Conservation (phyloP, 2,113 vertebrate species). For the Chloebia gouldiae region DNA sequence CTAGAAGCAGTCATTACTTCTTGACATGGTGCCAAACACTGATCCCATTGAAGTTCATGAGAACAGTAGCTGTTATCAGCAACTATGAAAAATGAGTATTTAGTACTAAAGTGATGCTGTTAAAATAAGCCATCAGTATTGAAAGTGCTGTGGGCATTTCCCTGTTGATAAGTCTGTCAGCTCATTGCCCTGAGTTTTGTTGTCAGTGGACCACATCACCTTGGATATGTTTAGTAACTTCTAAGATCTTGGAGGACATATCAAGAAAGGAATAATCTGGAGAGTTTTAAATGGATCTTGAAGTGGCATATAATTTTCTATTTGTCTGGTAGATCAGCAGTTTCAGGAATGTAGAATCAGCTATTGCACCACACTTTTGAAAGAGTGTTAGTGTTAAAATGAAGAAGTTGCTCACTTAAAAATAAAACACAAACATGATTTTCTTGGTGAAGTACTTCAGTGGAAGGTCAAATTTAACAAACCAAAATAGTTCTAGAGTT, state of each 20-base stretch:
- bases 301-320: neutral
- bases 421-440: neutral
- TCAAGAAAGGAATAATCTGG: neutral
- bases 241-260: neutral
- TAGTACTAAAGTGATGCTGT: neutral
- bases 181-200: neutral
- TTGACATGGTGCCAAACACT: neutral
- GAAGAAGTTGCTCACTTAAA: neutral
- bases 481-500: neutral
- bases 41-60: neutral
- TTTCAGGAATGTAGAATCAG: neutral
- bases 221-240: neutral
- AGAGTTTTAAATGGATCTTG: neutral
- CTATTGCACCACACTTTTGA: neutral
- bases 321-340: neutral
- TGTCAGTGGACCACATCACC: neutral
- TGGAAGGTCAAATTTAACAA: neutral
- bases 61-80: neutral
- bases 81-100: neutral
- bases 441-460: neutral
- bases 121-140: neutral
- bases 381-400: neutral
- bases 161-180: neutral
- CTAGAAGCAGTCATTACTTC: neutral
- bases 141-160: rapidly evolving